These are phyloP conservation scores for Propithecus deckenii DNA, from an alignment of 2,797 vertebrate genomes.

Conservation along the genomic window DNA sequence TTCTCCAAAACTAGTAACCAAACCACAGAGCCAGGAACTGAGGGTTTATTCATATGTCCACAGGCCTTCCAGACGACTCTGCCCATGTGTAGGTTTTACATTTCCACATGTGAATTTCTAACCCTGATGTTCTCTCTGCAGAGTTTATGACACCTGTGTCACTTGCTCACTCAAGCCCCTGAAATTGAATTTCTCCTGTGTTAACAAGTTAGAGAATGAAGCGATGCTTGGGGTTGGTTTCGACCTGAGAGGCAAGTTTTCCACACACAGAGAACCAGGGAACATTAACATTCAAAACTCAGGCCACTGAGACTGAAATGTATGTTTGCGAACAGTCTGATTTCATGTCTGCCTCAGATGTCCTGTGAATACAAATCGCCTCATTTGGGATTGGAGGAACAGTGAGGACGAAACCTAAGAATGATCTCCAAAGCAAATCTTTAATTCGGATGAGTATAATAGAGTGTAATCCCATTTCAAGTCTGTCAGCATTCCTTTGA, in stretches of 20 bases:
- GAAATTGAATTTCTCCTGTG: background rate
- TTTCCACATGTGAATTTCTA: background rate
- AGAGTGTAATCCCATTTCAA: constrained; percentile 68
- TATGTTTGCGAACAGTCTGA: constrained; percentile 74
- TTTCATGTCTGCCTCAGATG: constrained; percentile 56
- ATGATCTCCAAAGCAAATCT: constrained; percentile 65
- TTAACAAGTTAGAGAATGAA: background rate
- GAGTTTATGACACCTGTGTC: background rate
- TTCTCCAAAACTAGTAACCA: background rate
- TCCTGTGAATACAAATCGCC: constrained; percentile 67
- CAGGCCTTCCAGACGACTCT: background rate
- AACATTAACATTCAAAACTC: constrained; percentile 53
- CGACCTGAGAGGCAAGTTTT: background rate
- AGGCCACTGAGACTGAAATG: background rate
- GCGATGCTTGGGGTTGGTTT: background rate
- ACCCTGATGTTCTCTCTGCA: background rate
- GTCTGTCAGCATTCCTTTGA: constrained; percentile 79
- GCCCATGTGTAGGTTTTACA: background rate
- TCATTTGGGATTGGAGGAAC: constrained; percentile 35
- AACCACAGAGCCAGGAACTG: background rate
- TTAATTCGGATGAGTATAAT: constrained; percentile 72
- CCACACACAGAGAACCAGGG: background rate
- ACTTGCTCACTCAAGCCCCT: background rate
- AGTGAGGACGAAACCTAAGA: constrained; percentile 67
- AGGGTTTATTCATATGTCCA: background rate